Evolutionary conservation across 2,113 vertebrate species (phyloP).

Genomic region (Psilopsiagon aurifrons): DNA sequence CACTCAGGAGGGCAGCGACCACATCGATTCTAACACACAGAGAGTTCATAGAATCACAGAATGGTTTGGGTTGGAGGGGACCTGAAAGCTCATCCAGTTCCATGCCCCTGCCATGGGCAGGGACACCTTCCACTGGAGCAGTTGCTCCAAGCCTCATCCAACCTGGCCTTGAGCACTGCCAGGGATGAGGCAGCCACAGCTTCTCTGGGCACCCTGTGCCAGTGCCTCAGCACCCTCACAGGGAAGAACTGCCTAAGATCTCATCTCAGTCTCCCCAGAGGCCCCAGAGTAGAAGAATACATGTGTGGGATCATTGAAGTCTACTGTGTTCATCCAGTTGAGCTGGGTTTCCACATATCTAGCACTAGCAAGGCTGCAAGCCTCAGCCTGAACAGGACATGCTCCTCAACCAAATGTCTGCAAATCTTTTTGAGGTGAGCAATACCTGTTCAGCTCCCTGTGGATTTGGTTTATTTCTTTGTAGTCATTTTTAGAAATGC

Average conservation of each 20-base stretch:
- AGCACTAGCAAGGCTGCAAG: not conserved
- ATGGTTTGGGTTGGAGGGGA: not conserved
- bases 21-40: not conserved
- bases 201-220: not conserved
- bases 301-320: not conserved
- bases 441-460: not conserved
- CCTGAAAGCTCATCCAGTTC: not conserved
- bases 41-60: not conserved
- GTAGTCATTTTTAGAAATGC: not conserved
- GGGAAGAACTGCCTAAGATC: not conserved
- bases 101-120: not conserved
- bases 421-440: not conserved
- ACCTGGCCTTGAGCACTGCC: not conserved
- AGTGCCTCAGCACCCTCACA: not conserved
- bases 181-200: too few relatives aligned
- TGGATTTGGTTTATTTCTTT: not conserved
- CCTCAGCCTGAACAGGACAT: not conserved
- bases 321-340: not conserved
- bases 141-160: not conserved
- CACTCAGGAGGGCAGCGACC: not conserved
- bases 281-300: not conserved
- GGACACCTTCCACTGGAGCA: not conserved
- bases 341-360: not conserved
- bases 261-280: not conserved
- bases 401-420: not conserved